Evolutionary conservation across 2,113 vertebrate species (phyloP), one percentile per base, ranked within the genome.

Genomic region (Paracyprichromis sp.): DNA sequence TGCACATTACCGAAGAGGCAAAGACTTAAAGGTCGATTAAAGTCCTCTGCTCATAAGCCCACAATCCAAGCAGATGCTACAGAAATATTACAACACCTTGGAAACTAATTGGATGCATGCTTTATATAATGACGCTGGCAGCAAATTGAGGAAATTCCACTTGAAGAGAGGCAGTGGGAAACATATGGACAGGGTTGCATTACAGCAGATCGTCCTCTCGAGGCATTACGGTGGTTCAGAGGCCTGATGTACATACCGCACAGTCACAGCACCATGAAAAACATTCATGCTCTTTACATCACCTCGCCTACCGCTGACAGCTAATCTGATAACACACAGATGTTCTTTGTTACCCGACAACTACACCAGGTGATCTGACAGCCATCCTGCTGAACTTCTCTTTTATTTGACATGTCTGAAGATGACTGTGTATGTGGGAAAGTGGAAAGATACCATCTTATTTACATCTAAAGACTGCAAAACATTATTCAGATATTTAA

Each of bases 321-420:
- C 50, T 0, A 3, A 80, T 56, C 78, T 38, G 52, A 40, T 11
- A 24, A 38, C 1, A 0, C 31, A 80, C 52, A 80, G 7, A 56
- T 26, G 8, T 54, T 80, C 50, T 80, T 34, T 73, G 66, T 73
- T 73, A 45, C 66, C 5, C 5, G 8, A 73, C 38, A 73, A 24
- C 63, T 21, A 14, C 38, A 16, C 8, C n/a, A 9, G 40, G 40
- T 73, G 21, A 73, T 0, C 13, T 24, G n/a, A 43, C 38, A 26
- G 66, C 12, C 66, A 2, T 26, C 69, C 24, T 73, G 66, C 12
- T 11, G 61, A 71, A 43, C 40, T 45, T 1, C 38, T 71, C 38
- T 73, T 45, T 73, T 73, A 73, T 71, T 71, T 0, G n/a, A 71
- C 66, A 43, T 43, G n/a, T 43, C 61, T 69, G 34, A 0, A 16